Evolutionary conservation across 1,140 invertebrate genomes (phyloP).

Genomic region (Hermatobates lingyangjiaoensis): DNA sequence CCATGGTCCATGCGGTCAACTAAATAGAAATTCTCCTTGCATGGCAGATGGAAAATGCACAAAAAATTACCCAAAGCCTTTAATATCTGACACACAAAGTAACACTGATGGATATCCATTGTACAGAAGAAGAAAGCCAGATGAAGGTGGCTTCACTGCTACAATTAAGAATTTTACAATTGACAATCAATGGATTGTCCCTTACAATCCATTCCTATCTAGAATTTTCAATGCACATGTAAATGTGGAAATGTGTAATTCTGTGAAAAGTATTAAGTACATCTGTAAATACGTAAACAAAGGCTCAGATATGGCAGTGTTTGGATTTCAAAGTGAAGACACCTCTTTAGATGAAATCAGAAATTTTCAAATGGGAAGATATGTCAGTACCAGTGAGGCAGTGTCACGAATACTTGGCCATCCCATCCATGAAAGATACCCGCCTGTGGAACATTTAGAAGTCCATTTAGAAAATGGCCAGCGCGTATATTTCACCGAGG

Average conservation of each 20-base stretch:
- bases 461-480: constrained; percentile 22
- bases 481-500: constrained; percentile 15
- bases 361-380: constrained; percentile 20
- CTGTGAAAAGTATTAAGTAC: constrained; percentile 22
- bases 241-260: constrained; percentile 1
- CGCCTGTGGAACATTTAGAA: constrained; percentile 20
- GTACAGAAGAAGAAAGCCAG: constrained; percentile 18
- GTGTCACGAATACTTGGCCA: constrained; percentile 23
- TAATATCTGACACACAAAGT: constrained; percentile 18
- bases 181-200: constrained; percentile 24
- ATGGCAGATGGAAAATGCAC: constrained; percentile 28
- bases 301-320: constrained; percentile 18
- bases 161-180: constrained; percentile 19
- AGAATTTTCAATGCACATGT: constrained; percentile 18
- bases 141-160: constrained; percentile 10
- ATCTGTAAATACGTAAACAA: constrained; percentile 26
- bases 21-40: constrained; percentile 23
- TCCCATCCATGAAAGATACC: constrained; percentile 22
- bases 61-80: constrained; percentile 23
- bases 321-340: constrained; percentile 7
- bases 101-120: constrained; percentile 23
- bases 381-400: constrained; percentile 22
- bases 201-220: constrained; percentile 22
- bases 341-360: constrained; percentile 23
- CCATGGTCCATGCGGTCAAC: neutral